Evolutionary conservation across 1,140 invertebrate species (phyloP), one percentile per base, ranked within the genome.

Genomic region (Eurosta solidaginis): DNA sequence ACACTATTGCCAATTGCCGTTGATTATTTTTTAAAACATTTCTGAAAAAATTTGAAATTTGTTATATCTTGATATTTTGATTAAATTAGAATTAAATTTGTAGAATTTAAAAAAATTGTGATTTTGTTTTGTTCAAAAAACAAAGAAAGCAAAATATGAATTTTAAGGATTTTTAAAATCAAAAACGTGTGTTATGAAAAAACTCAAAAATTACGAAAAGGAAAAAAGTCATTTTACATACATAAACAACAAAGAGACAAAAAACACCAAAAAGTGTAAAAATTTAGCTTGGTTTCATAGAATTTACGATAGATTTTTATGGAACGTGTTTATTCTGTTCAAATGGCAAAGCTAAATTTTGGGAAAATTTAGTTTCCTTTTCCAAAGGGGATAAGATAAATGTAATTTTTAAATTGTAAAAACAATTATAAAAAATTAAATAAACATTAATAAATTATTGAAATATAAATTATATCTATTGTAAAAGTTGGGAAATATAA

Each of bases 91-190:
- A 68, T 68, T 68, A 20, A 40, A 40, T 68, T 68, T 40, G 17
- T 40, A 20, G n/a, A 68, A 68, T 22, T 7, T 68, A 20, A 36
- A 20, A 68, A n/a, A 40, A 40, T 22, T 68, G 59, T 68, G 59
- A 68, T 68, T 68, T 68, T 40, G 59, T 68, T 68, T 68, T 68
- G 59, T 68, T 68, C n/a, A 68, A 68, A 68, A 68, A 68, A 33
- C 59, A 68, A 68, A 68, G 33, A 68, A 68, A 68, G 40, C 36
- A 14, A 12, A 40, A 68, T 40, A 68, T 20, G 10, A 68, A 68
- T 22, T 59, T 10, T 40, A 68, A 40, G 10, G 59, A 68, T 68
- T 68, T 68, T 3, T 68, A 68, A 68, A 68, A 68, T 68, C 59
- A 68, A 68, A 40, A n/a, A 20, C 20, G 6, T 68, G n/a, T 68